A percentile compares a stretch with the other conserved stretches of the same genome.
phyloP scores from a whole-genome alignment of 1,140 invertebrate genomes.

The Coenobita brevimanus region DNA sequence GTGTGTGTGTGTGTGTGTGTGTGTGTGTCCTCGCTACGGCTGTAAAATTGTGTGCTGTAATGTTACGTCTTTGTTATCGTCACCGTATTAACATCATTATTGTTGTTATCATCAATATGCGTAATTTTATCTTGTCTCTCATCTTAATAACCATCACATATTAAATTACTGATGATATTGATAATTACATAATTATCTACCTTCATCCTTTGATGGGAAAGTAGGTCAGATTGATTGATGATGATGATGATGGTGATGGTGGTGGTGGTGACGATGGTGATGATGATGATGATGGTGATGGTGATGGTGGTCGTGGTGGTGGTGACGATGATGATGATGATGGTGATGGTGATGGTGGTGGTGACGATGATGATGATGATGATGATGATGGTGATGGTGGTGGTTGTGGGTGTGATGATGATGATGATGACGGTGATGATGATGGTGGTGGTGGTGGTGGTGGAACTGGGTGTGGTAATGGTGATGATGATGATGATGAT shows the following conservation, averaged over 20 bases:
- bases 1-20: too few species aligned
- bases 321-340: not conserved
- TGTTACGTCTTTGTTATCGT: too few species aligned
- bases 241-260: constrained; percentile 6
- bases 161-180: too few species aligned
- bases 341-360: not conserved
- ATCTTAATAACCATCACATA: too few species aligned
- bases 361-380: not conserved
- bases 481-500: not conserved
- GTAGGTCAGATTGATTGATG: not conserved
- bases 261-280: not conserved
- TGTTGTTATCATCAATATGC: too few species aligned
- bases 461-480: not conserved
- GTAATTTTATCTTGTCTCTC: too few species aligned
- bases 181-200: too few species aligned
- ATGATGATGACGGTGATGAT: not conserved
- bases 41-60: too few species aligned
- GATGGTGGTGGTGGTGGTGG: not conserved
- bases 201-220: too few species aligned
- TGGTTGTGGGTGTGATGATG: not conserved
- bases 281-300: not conserved
- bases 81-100: too few species aligned
- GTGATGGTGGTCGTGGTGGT: not conserved
- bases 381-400: not conserved
- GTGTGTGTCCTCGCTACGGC: too few species aligned